These are phyloP conservation scores for Bothrops jararaca DNA, from an alignment of 2,113 vertebrate species.

Conservation along the genomic window DNA sequence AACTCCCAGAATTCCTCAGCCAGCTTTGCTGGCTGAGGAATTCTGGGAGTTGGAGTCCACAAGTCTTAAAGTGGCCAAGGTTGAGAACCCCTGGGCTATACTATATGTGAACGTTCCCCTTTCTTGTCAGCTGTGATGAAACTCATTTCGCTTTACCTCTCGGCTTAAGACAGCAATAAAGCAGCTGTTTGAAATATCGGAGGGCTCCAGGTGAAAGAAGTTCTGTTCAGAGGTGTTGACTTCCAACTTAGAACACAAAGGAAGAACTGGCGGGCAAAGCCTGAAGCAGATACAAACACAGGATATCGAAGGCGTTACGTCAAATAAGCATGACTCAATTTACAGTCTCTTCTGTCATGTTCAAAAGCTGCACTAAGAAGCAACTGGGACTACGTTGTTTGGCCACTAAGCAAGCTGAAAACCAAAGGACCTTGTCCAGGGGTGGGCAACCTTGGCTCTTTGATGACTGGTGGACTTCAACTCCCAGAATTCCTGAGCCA, in stretches of 20 bases:
- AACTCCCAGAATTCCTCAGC: no score
- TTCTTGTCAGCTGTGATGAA: neutral
- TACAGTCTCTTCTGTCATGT: neutral
- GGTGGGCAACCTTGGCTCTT: no score
- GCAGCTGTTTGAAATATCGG: slow-evolving; percentile 81
- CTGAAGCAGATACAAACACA: slow-evolving; percentile 57
- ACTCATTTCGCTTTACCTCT: slow-evolving; percentile 73
- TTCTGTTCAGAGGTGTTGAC: slow-evolving; percentile 51
- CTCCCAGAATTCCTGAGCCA: no score
- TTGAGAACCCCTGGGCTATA: no score
- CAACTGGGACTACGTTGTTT: neutral
- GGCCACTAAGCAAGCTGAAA: neutral
- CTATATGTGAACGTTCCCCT: neutral
- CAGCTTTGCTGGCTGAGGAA: no score
- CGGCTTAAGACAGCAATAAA: slow-evolving; percentile 84
- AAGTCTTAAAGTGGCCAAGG: no score
- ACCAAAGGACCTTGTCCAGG: no score
- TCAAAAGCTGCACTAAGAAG: neutral
- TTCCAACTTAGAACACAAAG: slow-evolving; percentile 59
- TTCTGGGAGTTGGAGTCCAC: no score
- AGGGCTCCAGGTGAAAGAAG: slow-evolving; percentile 81
- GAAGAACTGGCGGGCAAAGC: slow-evolving; percentile 71
- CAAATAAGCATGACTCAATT: neutral
- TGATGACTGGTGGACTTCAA: no score
- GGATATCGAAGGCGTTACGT: neutral